Percentiles rank a stretch among this genome's conserved stretches.
Evolutionary conservation across 2,113 vertebrate genomes (phyloP).

Genomic region (Eretmodus cyanostictus): DNA sequence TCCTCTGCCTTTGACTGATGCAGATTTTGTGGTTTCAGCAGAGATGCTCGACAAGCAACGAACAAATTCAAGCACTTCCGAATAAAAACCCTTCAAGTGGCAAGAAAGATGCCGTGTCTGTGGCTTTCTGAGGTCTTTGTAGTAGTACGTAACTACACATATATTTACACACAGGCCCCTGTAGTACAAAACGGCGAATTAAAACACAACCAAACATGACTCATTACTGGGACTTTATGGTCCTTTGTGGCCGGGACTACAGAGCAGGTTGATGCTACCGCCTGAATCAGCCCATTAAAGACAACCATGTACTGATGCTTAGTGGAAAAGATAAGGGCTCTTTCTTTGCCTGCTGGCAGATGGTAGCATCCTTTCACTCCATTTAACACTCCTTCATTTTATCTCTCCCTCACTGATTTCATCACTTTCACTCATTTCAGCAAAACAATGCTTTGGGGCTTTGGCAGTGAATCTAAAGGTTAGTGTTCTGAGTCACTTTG

Average conservation of each 20-base stretch:
- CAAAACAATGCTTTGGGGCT: background rate
- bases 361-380: slow-evolving; percentile 36
- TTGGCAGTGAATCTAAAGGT: background rate
- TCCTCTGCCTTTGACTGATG: background rate
- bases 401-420: slow-evolving; percentile 6
- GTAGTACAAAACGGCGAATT: slow-evolving; percentile 1
- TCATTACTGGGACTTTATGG: background rate
- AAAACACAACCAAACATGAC: slow-evolving; percentile 8
- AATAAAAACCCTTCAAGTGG: background rate
- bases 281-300: slow-evolving; percentile 33
- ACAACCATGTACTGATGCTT: slow-evolving; percentile 17
- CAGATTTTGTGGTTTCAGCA: background rate
- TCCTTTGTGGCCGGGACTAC: background rate
- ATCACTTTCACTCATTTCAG: slow-evolving; percentile 13
- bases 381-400: slow-evolving; percentile 40
- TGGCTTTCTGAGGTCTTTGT: background rate
- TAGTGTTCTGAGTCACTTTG: background rate
- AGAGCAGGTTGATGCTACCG: background rate
- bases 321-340: slow-evolving; percentile 11
- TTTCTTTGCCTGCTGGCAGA: slow-evolving; percentile 23
- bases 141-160: background rate
- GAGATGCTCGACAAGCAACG: background rate
- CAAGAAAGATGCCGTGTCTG: background rate
- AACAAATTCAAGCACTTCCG: rapidly evolving
- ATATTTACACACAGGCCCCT: background rate